These are phyloP conservation scores for Drosophila suboccidentalis DNA, from an alignment of 2,888 invertebrate species.

Conservation along the genomic window DNA sequence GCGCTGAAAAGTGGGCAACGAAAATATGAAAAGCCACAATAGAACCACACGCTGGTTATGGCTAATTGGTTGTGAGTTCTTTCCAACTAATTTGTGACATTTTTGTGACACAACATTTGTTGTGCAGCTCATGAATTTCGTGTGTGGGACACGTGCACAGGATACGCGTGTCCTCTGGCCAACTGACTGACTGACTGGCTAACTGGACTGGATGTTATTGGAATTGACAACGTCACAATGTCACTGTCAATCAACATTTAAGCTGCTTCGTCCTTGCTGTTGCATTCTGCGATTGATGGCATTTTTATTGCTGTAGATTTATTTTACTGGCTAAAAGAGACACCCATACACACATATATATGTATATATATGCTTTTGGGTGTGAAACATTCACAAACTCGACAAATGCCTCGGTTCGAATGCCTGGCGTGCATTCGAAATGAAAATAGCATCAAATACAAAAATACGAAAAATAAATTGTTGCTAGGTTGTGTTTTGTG, in stretches of 20 bases:
- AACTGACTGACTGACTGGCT: neutral
- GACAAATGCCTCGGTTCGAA: constrained; percentile 45
- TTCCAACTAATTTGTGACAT: constrained; percentile 48
- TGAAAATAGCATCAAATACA: constrained; percentile 64
- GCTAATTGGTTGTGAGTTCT: constrained; percentile 60
- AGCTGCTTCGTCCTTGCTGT: constrained; percentile 56
- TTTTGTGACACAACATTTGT: constrained; percentile 27
- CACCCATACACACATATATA: constrained; percentile 14
- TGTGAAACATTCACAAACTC: constrained; percentile 53
- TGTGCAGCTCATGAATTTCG: constrained; percentile 12
- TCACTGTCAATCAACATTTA: constrained; percentile 81
- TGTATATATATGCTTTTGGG: constrained; percentile 18
- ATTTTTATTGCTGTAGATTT: constrained; percentile 74
- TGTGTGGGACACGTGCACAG: constrained; percentile 18
- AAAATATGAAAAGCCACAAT: constrained; percentile 47
- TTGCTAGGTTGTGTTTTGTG: constrained; percentile 58
- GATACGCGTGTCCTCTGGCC: constrained; percentile 31
- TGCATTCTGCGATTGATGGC: constrained; percentile 68
- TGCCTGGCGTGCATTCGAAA: constrained; percentile 52
- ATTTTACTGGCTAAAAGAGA: constrained; percentile 59
- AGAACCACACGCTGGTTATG: constrained; percentile 38
- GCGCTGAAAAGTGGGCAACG: constrained; percentile 16
- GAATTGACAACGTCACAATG: constrained; percentile 64
- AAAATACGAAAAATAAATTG: constrained; percentile 51
- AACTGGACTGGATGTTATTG: constrained; percentile 38